Conservation (phyloP, 2,113 vertebrate species). For the Cariama cristata region DNA sequence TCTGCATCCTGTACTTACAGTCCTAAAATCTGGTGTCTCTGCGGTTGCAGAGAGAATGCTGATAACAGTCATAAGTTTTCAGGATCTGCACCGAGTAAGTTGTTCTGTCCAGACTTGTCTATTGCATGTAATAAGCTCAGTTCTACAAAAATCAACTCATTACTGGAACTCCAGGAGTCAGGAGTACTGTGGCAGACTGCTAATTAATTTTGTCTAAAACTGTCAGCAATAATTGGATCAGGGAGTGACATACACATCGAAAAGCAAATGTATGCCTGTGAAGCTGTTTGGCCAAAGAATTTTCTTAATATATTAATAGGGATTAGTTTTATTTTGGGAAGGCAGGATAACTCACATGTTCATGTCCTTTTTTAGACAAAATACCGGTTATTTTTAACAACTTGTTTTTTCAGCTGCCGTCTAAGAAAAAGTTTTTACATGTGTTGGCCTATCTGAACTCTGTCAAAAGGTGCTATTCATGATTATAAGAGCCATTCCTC, state of each 20-base stretch:
- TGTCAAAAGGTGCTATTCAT: slow-evolving; percentile 42
- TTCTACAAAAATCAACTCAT: slow-evolving; percentile 73
- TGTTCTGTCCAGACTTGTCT: slow-evolving; percentile 76
- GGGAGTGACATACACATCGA: slow-evolving; percentile 1
- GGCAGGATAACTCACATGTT: background rate
- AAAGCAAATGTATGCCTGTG: slow-evolving; percentile 45
- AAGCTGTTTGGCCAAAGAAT: slow-evolving; percentile 18
- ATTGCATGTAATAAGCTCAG: slow-evolving; percentile 52
- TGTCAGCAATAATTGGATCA: slow-evolving; percentile 69
- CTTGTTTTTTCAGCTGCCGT: background rate
- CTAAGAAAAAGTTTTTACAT: background rate
- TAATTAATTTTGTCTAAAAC: slow-evolving; percentile 79
- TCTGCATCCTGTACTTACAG: background rate
- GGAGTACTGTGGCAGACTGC: slow-evolving; percentile 64
- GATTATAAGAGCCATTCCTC: slow-evolving; percentile 42
- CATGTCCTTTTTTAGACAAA: slow-evolving; percentile 15
- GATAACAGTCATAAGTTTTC: background rate
- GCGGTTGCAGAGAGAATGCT: background rate
- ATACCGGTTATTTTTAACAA: slow-evolving; percentile 23
- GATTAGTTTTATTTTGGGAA: background rate
- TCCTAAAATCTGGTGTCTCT: background rate
- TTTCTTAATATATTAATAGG: slow-evolving; percentile 10
- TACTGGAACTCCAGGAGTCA: slow-evolving; percentile 69
- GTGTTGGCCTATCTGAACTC: slow-evolving; percentile 12
- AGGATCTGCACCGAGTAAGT: slow-evolving; percentile 23